Conservation (phyloP, 1,140 invertebrate genomes). For the Aleiodes sp. region DNA sequence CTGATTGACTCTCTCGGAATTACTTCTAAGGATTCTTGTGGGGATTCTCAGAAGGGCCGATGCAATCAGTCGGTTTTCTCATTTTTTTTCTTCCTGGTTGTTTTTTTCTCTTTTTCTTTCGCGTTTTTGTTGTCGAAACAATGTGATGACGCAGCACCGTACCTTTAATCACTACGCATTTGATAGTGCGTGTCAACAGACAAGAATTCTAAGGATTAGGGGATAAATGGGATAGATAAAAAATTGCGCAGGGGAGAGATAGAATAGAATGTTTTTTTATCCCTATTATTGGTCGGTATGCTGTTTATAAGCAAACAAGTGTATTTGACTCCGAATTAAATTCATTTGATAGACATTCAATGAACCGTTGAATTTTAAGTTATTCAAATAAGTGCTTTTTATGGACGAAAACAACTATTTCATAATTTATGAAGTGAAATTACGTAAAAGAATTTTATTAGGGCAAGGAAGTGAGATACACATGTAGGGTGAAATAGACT, state of each 20-base stretch:
- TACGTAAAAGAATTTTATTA: too few species aligned
- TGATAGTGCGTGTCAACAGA: conserved; percentile 15
- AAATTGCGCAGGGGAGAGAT: not conserved
- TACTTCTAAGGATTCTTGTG: conserved; percentile 12
- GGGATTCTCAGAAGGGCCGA: conserved; percentile 13
- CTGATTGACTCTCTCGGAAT: conserved; percentile 10
- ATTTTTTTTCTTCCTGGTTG: not conserved
- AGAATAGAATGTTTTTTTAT: not conserved
- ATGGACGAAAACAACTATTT: too few species aligned
- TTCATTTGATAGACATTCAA: too few species aligned
- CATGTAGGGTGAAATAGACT: too few species aligned
- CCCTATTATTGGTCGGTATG: not conserved
- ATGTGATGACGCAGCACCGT: not conserved
- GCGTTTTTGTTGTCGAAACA: conserved; percentile 9
- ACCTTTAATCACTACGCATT: not conserved
- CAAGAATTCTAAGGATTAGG: not conserved
- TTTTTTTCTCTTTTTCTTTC: conserved; percentile 4
- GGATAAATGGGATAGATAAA: conserved; percentile 6
- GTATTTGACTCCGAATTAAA: not conserved
- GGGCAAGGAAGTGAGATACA: too few species aligned
- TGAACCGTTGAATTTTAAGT: too few species aligned
- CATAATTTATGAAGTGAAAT: too few species aligned
- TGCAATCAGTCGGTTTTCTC: conserved; percentile 12
- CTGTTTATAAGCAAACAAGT: conserved; percentile 4
- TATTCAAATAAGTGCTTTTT: too few species aligned